Base-by-base conservation (phyloP, 2,888 invertebrate genomes). In the Amphimallon solstitiale region DNA sequence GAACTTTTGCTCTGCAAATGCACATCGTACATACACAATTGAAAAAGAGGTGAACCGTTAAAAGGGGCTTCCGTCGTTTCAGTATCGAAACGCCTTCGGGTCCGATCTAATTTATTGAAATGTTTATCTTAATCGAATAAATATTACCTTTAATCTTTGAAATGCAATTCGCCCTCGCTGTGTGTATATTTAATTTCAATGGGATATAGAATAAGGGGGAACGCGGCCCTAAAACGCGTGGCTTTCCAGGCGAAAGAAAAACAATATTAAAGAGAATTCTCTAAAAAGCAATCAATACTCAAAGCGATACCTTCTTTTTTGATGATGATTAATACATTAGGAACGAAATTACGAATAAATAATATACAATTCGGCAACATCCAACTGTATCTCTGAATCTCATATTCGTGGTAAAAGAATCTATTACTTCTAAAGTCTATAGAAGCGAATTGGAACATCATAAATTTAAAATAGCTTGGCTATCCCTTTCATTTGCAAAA, bases 121-220 rank as follows among this genome's bases (percentile, higher is more conserved):
- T 43, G 56, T 59, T 45, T 59, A 43, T 59, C 43, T 59, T 59
- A 59, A 59, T 59, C 56, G 56, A 59, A 59, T 59, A 59, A 43
- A 59, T 59, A 43, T 45, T 45, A 23, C 56, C 43, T 59, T 59
- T 43, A 43, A 59, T 59, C 56, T 45, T 59, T 59, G 56, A 59
- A 59, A 59, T 43, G 56, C 43, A 43, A 59, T 43, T 59, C 43
- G 29, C 1, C 17, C 43, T 19, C 21, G 43, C 7, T 23, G 29
- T 38, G 37, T 54, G 40, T 54, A 38, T 21, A 54, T 54, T 54
- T 38, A 54, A 54, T 21, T 54, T 54, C 21, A 19, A 29, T 10
- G 23, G 48, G n/a, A 5, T 29, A 29, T 29, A 29, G 9, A 29
- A 29, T 29, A 21, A 29, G n/a, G 48, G 29, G 2, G 3, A 7